Percentiles rank a stretch among this genome's conserved stretches.
Evolutionary conservation across 1,140 invertebrate genomes (phyloP).

Genomic region (Hycleus phaleratus): DNA sequence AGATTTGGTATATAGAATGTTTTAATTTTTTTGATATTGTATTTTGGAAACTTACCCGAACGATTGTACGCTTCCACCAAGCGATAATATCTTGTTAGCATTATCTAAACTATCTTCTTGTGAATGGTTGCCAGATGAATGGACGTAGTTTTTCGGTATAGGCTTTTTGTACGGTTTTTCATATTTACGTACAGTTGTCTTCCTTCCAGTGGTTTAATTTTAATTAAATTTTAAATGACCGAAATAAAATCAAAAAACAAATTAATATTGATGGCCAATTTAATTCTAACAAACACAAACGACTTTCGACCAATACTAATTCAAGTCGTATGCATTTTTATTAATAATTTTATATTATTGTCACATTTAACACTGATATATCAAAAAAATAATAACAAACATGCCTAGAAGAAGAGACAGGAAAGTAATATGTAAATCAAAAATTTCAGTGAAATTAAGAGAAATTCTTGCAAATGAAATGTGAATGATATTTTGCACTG

Average conservation of each 20-base stretch:
- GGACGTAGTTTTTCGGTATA: constrained; percentile 61
- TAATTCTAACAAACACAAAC: neutral
- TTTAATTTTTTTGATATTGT: too few relatives aligned
- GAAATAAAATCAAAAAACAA: constrained; percentile 31
- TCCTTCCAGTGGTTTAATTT: constrained; percentile 54
- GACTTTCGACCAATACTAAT: neutral
- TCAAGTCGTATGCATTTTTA: too few relatives aligned
- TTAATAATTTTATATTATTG: too few relatives aligned
- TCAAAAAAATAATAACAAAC: too few relatives aligned
- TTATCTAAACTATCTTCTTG: constrained; percentile 66
- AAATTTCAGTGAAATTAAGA: too few relatives aligned
- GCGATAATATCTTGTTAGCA: constrained; percentile 68
- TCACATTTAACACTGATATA: too few relatives aligned
- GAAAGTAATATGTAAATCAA: too few relatives aligned
- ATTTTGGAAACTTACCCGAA: constrained; percentile 59
- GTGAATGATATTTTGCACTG: too few relatives aligned
- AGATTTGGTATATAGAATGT: too few relatives aligned
- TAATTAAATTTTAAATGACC: constrained; percentile 19
- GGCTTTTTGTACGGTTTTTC: constrained; percentile 82
- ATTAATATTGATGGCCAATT: constrained; percentile 28
- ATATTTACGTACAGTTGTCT: constrained; percentile 79
- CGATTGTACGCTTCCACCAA: constrained; percentile 63
- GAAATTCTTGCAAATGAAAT: too few relatives aligned
- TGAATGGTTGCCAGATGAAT: constrained; percentile 59
- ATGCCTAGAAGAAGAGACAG: too few relatives aligned